phyloP scores from a whole-genome alignment of 1,140 invertebrate species.

The Fopius arisanus region DNA sequence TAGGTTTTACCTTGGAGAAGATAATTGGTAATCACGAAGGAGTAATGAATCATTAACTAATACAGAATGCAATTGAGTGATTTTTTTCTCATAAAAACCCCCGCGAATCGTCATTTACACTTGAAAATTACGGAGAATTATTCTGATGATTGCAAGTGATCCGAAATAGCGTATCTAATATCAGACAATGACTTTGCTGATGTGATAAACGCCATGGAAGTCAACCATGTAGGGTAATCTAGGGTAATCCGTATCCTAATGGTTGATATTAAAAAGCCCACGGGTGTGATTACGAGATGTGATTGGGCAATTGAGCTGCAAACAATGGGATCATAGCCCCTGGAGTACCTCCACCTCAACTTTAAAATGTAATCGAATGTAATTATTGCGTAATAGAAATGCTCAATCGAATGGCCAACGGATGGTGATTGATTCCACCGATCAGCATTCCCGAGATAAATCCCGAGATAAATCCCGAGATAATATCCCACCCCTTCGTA shows the following conservation, averaged over 20 bases:
- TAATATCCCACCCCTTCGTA: neutral
- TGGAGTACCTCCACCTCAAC: neutral
- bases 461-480: neutral
- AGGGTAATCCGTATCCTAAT: slow-evolving; percentile 16
- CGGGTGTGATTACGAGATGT: slow-evolving; percentile 4
- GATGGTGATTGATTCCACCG: neutral
- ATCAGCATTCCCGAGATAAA: neutral
- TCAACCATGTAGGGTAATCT: neutral
- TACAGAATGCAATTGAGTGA: no score
- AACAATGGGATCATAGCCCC: slow-evolving; percentile 32
- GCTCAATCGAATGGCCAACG: neutral
- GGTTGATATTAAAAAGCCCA: slow-evolving; percentile 34
- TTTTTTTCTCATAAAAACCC: no score
- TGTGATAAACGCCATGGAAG: neutral
- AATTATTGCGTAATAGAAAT: slow-evolving; percentile 31
- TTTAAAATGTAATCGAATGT: slow-evolving; percentile 25
- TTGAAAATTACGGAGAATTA: no score
- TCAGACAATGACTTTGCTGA: neutral
- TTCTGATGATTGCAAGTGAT: neutral
- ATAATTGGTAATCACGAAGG: no score
- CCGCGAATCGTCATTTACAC: no score
- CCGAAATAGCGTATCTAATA: neutral
- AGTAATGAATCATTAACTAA: no score
- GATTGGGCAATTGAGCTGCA: slow-evolving; percentile 35
- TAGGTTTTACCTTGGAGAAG: no score